Base-by-base conservation (phyloP, 2,113 vertebrate genomes). In the Entomyzon cyanotis region DNA sequence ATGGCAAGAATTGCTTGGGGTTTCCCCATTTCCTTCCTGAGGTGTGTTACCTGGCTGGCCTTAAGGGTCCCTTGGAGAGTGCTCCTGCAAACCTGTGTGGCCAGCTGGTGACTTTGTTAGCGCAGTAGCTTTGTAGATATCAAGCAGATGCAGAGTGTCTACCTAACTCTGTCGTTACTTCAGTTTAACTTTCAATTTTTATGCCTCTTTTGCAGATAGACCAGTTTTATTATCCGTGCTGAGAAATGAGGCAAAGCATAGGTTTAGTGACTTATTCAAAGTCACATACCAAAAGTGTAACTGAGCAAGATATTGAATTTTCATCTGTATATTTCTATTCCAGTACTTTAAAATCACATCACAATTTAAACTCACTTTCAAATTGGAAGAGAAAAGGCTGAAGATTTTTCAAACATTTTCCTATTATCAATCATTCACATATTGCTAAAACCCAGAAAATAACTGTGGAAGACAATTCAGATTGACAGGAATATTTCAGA, bases 301-400 rank as follows among this genome's bases (percentile, higher is more conserved):
- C n/a, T 62, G 77, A 95, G 42, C 25, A 65, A 87, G 76, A 53
- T 46, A 60, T 5, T 79, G 67, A 49, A 69, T 85, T 92, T 89
- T 89, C 53, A 42, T 79, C 22, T 58, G 9, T 11, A 2, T 12
- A 85, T 90, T 94, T 91, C 49, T 81, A 67, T 87, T 76, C n/a
- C 47, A 63, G 21, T 28, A 64, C 39, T 86, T 92, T 84, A 81
- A 24, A 78, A 84, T 76, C 69, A 92, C 42, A 56, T 69, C 16
- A 59, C 19, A 46, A 46, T 79, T 87, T 85, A 87, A 91, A 91
- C 82, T 84, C 30, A 58, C 17, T 94, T 95, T 89, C 49, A 91
- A 39, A 82, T 50, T 33, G 71, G 63, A 88, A 78, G 30, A 84
- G 76, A 93, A 87, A 81, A 82, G 13, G 18, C 37, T 76, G 55